Conservation (phyloP, 2,797 vertebrate genomes). For the Pipistrellus pygmaeus region DNA sequence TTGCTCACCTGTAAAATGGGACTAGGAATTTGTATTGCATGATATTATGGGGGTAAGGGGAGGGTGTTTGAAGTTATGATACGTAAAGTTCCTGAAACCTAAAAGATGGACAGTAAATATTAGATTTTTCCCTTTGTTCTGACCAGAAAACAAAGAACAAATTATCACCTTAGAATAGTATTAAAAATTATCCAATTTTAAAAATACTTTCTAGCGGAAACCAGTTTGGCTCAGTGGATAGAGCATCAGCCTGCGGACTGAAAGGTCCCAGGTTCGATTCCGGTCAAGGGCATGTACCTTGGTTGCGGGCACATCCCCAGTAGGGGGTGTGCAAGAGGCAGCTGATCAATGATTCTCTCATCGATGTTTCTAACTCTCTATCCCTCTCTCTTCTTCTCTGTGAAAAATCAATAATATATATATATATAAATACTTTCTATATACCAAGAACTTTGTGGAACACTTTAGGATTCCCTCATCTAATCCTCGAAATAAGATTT, state of each 20-base stretch:
- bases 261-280: too few relatives aligned
- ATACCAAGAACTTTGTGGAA: not conserved
- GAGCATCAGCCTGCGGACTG: too few relatives aligned
- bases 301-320: too few relatives aligned
- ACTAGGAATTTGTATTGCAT: not conserved
- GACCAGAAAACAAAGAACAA: conserved; percentile 22
- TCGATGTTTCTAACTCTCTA: too few relatives aligned
- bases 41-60: not conserved
- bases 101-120: not conserved
- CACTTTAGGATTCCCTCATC: not conserved
- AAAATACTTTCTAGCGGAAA: not conserved
- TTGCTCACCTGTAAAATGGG: not conserved
- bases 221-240: too few relatives aligned
- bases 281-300: too few relatives aligned
- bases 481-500: not conserved
- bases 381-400: too few relatives aligned
- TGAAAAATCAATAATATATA: too few relatives aligned
- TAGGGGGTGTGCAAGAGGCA: too few relatives aligned
- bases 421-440: not conserved
- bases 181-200: not conserved
- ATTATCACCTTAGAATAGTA: not conserved
- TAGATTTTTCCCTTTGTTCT: not conserved
- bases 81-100: not conserved
- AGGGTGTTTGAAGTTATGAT: conserved; percentile 1
- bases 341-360: too few relatives aligned